Base-by-base conservation (phyloP, 2,113 vertebrate species). In the Gambusia holbrooki region DNA sequence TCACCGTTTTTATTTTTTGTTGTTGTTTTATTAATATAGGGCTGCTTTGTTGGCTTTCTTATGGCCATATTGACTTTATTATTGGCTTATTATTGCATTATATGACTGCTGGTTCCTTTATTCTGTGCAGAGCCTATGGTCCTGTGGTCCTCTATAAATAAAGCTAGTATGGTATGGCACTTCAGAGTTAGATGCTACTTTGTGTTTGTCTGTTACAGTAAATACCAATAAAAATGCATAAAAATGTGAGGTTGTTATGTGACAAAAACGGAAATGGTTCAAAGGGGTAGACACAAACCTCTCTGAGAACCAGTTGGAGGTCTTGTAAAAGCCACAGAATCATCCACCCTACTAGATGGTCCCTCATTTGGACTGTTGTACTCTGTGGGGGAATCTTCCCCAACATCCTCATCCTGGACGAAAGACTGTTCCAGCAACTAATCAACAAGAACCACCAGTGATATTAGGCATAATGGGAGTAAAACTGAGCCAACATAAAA, bases 401-500 rank as follows among this genome's bases (percentile, higher is more conserved):
- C 86, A 70, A 79, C 84, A 37, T 32, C 60, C 25, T 88, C 85
- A 58, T 86, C 84, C 22, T 85, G 88, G 14, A 62, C 75, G 32
- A 74, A 69, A 25, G 72, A 78, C 33, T 87, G 86, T 63, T 90
- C 87, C 19, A 92, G 83, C 42, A 95, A 77, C 94, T 95, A 58
- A 19, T 25, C 69, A 30, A 42, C 6, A 62, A 63, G 7, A 62
- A 4, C 17, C 68, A 28, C 17, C 22, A 3, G 22, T 8, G 11
- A 8, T 6, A 12, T 68, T 62, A 58, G 4, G 28, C 22, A 13
- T 17, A 5, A 40, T 27, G 29, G 1, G 27, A 0, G n/a, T 62
- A 25, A 13, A 0, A 62, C 15, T 11, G 14, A 3, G 0, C 25
- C 12, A 32, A 13, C 11, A 32, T 45, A 45, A 73, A 30, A 28